Percentiles rank a stretch among this genome's conserved stretches.
phyloP scores from a whole-genome alignment of 2,888 invertebrate genomes.

The Phrixothrix hirtus region DNA sequence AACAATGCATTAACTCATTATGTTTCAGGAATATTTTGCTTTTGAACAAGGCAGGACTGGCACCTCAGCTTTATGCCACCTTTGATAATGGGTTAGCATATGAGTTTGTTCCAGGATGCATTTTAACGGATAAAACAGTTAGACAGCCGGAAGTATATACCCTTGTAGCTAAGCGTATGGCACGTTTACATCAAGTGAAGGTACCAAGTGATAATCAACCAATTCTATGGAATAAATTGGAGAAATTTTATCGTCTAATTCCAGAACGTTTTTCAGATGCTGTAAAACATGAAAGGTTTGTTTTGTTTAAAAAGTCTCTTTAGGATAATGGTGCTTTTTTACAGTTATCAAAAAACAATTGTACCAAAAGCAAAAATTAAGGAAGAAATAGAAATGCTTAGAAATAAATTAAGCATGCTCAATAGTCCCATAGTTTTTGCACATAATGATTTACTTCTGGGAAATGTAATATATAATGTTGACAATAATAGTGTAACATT shows the following conservation, averaged over 20 bases:
- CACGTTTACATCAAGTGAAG: conserved; percentile 74
- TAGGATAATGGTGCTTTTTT: too few species aligned
- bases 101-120: conserved; percentile 81
- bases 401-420: conserved; percentile 64
- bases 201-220: conserved; percentile 54
- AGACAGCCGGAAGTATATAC: conserved; percentile 68
- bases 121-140: conserved; percentile 70
- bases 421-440: conserved; percentile 86
- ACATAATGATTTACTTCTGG: conserved; percentile 96
- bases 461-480: conserved; percentile 87
- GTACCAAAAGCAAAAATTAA: conserved; percentile 69
- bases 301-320: too few species aligned
- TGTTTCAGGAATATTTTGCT: conserved; percentile 59
- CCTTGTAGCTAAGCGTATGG: conserved; percentile 81
- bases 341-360: conserved; percentile 70
- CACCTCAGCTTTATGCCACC: conserved; percentile 85
- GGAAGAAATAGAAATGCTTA: conserved; percentile 69
- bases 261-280: conserved; percentile 71
- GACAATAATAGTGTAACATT: conserved; percentile 74
- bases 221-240: conserved; percentile 75
- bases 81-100: conserved; percentile 95
- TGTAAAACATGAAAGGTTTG: conserved; percentile 71
- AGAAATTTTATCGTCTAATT: conserved; percentile 73
- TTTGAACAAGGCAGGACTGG: conserved; percentile 74
- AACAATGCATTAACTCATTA: too few species aligned